These are phyloP conservation scores for Orchesella flavescens DNA, from an alignment of 2,888 invertebrate species.

Conservation along the genomic window DNA sequence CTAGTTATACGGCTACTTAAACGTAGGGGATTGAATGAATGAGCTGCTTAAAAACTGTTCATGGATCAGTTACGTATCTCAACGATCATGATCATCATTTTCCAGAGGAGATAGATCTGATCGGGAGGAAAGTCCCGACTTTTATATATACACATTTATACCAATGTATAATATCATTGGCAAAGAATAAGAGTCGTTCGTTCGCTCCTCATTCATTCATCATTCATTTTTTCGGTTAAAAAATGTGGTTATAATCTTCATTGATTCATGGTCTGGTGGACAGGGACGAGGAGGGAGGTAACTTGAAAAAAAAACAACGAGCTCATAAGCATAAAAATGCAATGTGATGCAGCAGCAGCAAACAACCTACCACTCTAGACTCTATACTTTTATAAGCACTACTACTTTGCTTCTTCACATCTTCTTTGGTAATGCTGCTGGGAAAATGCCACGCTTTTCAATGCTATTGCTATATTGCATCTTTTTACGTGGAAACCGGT, in stretches of 20 bases:
- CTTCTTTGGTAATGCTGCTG: conserved; percentile 27
- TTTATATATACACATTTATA: neutral
- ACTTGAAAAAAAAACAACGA: neutral
- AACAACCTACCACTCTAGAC: neutral
- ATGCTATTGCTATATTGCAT: neutral
- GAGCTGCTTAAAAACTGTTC: conserved; percentile 23
- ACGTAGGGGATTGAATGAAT: conserved; percentile 1
- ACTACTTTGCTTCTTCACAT: neutral
- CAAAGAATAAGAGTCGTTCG: neutral
- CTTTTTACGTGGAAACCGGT: conserved; percentile 2
- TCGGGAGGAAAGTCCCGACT: conserved; percentile 45
- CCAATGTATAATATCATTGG: neutral
- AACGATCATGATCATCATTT: conserved; percentile 30
- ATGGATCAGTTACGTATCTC: conserved; percentile 56
- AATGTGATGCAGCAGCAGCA: neutral
- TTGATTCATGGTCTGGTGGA: conserved; percentile 65
- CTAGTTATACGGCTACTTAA: conserved; percentile 39
- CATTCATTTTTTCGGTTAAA: conserved; percentile 50
- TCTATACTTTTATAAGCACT: neutral
- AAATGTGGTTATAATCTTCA: conserved; percentile 51
- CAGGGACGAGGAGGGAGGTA: conserved; percentile 41
- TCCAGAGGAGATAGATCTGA: conserved; percentile 16
- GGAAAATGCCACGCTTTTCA: conserved; percentile 61
- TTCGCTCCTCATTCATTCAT: conserved; percentile 50
- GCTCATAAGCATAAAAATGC: conserved; percentile 31